These are phyloP conservation scores for Euthynnus affinis DNA, from an alignment of 2,797 vertebrate genomes.

Conservation along the genomic window DNA sequence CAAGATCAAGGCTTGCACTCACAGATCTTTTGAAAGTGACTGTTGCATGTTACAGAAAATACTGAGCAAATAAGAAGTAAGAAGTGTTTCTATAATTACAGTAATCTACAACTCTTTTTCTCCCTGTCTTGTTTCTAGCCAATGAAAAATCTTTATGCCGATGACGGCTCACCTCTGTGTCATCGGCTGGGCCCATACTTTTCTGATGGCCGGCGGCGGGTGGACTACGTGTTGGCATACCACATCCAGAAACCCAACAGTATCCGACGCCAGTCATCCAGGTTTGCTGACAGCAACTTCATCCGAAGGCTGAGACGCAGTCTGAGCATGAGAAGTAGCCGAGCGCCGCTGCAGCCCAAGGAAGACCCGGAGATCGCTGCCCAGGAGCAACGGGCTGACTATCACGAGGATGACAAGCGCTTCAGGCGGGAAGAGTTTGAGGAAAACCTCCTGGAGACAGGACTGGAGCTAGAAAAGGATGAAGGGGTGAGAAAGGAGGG, in stretches of 20 bases:
- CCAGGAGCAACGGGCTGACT: slow-evolving; percentile 84
- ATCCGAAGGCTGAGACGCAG: slow-evolving; percentile 76
- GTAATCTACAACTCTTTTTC: not conserved
- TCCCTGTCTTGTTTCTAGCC: slow-evolving; percentile 75
- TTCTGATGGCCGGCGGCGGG: slow-evolving; percentile 89
- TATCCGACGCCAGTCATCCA: slow-evolving; percentile 72
- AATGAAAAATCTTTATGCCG: slow-evolving; percentile 85
- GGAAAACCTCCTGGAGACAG: slow-evolving; percentile 92
- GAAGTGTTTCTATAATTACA: not conserved
- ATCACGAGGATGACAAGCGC: slow-evolving; percentile 91
- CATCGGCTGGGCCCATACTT: slow-evolving; percentile 88
- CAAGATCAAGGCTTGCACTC: no score
- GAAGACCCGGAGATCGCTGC: slow-evolving; percentile 84
- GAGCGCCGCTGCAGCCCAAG: slow-evolving; percentile 77
- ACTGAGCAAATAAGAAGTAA: not conserved
- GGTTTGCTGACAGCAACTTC: slow-evolving; percentile 74
- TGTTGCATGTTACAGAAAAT: no score
- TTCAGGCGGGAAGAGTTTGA: slow-evolving; percentile 93
- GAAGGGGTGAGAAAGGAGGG: slow-evolving; percentile 86
- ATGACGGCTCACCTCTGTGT: slow-evolving; percentile 71
- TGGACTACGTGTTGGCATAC: slow-evolving; percentile 95
- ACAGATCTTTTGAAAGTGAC: no score
- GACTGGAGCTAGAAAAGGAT: slow-evolving; percentile 94
- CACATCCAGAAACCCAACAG: slow-evolving; percentile 87
- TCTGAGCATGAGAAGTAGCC: slow-evolving; percentile 83